Evolutionary conservation across 1,140 invertebrate species (phyloP).

Genomic region (Halesus radiatus): DNA sequence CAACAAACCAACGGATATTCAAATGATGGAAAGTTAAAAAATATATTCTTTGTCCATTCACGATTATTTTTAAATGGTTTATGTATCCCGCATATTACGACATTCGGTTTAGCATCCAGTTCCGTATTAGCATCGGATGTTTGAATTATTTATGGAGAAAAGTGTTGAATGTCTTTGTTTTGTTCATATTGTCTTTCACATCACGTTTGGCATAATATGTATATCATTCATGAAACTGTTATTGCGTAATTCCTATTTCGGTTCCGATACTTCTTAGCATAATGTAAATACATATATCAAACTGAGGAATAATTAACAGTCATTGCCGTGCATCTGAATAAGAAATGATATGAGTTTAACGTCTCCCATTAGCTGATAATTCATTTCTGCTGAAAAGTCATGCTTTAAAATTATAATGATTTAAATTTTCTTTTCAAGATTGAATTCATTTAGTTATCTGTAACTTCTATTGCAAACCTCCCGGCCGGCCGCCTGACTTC

Average conservation of each 20-base stretch:
- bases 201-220: not conserved
- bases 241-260: not conserved
- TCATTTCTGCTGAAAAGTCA: no score
- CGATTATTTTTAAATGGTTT: conserved; percentile 40
- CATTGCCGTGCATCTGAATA: no score
- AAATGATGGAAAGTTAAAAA: conserved; percentile 54
- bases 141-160: conserved; percentile 29
- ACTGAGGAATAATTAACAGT: no score
- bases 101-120: conserved; percentile 13
- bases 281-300: no score
- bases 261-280: no score
- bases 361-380: no score
- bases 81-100: conserved; percentile 35
- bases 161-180: conserved; percentile 26
- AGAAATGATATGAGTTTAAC: no score
- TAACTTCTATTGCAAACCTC: no score
- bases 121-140: not conserved
- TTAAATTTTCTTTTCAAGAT: no score
- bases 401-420: no score
- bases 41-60: conserved; percentile 35
- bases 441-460: no score
- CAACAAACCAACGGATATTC: conserved; percentile 41
- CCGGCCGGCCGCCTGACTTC: no score
- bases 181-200: conserved; percentile 8
- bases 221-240: conserved; percentile 5